These are phyloP conservation scores for Carassius gibelio DNA, from an alignment of 2,113 vertebrate species.

Conservation along the genomic window DNA sequence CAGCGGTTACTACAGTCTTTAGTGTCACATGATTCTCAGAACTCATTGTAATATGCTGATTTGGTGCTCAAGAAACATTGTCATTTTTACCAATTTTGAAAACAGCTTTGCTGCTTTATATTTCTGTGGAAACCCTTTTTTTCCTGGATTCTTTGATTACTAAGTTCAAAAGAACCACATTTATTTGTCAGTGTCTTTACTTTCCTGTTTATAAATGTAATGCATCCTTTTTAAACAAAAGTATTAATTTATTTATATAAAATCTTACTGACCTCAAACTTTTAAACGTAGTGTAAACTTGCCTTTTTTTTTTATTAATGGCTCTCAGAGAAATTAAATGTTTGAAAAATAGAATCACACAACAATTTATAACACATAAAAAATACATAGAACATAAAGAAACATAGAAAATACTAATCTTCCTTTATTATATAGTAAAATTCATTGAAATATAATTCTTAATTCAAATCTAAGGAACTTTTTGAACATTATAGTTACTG, in stretches of 20 bases:
- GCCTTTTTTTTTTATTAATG: background rate
- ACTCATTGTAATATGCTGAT: background rate
- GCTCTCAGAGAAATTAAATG: background rate
- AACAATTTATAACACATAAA: background rate
- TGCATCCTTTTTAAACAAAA: background rate
- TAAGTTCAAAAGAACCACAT: background rate
- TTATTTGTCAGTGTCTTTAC: background rate
- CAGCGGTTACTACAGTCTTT: background rate
- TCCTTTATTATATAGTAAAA: background rate
- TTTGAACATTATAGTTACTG: background rate
- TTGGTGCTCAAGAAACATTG: background rate
- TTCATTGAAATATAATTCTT: background rate
- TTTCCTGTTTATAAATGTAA: background rate
- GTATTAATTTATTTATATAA: background rate
- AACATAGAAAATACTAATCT: background rate
- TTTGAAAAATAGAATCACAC: background rate
- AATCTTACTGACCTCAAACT: background rate
- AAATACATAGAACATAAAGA: background rate
- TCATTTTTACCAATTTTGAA: background rate
- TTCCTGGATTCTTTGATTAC: background rate
- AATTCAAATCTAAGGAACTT: background rate
- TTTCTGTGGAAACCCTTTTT: background rate
- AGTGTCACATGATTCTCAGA: background rate
- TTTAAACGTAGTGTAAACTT: background rate
- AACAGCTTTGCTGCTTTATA: background rate